phyloP scores from a whole-genome alignment of 2,888 invertebrate species.

The Drosophila tripunctata region DNA sequence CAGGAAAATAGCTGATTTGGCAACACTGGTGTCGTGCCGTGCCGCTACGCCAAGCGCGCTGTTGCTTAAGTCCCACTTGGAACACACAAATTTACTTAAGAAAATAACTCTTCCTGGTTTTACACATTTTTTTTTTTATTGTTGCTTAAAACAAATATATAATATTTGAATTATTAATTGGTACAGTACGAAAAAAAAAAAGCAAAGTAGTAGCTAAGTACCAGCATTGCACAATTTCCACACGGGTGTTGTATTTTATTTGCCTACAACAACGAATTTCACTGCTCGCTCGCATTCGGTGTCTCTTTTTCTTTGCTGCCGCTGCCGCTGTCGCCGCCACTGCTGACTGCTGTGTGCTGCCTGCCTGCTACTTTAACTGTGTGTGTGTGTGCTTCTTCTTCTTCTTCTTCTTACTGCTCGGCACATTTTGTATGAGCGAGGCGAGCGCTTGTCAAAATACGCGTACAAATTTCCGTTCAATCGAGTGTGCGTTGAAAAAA shows the following conservation, averaged over 20 bases:
- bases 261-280: slow-evolving; percentile 47
- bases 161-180: too few species aligned
- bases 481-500: slow-evolving; percentile 52
- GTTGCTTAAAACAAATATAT: too few species aligned
- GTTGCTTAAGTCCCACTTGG: slow-evolving; percentile 58
- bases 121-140: not conserved
- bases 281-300: slow-evolving; percentile 36
- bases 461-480: slow-evolving; percentile 68
- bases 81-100: slow-evolving; percentile 31
- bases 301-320: slow-evolving; percentile 60
- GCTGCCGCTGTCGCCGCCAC: too few species aligned
- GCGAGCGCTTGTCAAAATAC: slow-evolving; percentile 77
- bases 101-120: too few species aligned
- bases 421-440: slow-evolving; percentile 78
- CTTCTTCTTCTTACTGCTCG: slow-evolving; percentile 74
- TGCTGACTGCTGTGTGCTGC: too few species aligned
- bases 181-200: not conserved
- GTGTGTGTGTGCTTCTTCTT: slow-evolving; percentile 35
- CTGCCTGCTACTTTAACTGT: slow-evolving; percentile 29
- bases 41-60: slow-evolving; percentile 62
- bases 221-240: slow-evolving; percentile 48
- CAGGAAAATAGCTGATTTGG: too few species aligned
- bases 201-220: slow-evolving; percentile 19
- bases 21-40: too few species aligned
- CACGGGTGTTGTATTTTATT: slow-evolving; percentile 47